phyloP scores from a whole-genome alignment of 2,888 invertebrate genomes.

The Norana najaformis region DNA sequence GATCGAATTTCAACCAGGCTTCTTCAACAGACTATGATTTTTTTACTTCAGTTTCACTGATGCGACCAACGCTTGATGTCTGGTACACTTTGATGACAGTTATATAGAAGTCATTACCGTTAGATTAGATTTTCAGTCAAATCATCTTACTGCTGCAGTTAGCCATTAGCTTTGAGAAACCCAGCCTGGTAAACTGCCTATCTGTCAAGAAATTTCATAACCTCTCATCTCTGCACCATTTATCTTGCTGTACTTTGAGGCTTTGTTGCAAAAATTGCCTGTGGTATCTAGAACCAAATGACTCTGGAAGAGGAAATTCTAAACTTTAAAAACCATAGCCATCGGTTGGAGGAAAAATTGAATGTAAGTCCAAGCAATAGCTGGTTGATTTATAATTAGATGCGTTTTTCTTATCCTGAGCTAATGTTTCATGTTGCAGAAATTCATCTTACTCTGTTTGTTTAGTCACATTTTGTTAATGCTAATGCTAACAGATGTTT shows the following conservation, averaged over 20 bases:
- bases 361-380: background rate
- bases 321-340: background rate
- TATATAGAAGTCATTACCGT: too few relatives aligned
- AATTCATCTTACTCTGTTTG: background rate
- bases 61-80: too few relatives aligned
- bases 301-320: conserved; percentile 16
- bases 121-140: too few relatives aligned
- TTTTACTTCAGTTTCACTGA: too few relatives aligned
- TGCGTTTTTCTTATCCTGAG: background rate
- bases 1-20: too few relatives aligned
- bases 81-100: too few relatives aligned
- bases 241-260: background rate
- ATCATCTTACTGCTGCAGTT: too few relatives aligned
- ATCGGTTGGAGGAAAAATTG: background rate
- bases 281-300: background rate
- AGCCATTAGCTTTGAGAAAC: too few relatives aligned
- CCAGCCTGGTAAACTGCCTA: too few relatives aligned
- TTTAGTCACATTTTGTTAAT: background rate
- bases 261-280: background rate
- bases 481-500: background rate
- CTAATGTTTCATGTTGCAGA: background rate
- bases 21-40: too few relatives aligned
- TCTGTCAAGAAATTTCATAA: too few relatives aligned
- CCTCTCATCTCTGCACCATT: background rate
- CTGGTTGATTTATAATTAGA: background rate